A percentile compares a stretch with the other conserved stretches of the same genome.
Conservation (phyloP, 2,888 invertebrate genomes). For the Sepiola atlantica region DNA sequence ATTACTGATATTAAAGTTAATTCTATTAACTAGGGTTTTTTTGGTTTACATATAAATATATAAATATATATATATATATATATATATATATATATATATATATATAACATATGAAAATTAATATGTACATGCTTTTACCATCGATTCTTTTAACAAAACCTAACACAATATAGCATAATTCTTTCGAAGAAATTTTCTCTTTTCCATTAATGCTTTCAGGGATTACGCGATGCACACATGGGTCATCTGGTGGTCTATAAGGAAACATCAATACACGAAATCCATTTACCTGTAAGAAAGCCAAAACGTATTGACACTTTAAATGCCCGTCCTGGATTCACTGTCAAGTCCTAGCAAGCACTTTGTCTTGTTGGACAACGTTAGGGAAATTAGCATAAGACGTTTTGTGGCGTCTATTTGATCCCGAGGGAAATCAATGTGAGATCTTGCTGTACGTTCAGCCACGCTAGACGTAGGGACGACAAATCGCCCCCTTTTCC, state of each 20-base stretch:
- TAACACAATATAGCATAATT: neutral
- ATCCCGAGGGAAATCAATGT: neutral
- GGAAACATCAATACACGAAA: neutral
- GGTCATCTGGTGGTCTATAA: neutral
- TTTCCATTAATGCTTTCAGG: neutral
- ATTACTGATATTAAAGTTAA: too few relatives aligned
- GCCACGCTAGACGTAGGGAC: neutral
- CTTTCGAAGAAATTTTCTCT: neutral
- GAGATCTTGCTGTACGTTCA: neutral
- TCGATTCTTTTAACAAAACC: neutral
- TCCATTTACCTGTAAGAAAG: neutral
- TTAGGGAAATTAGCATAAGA: neutral
- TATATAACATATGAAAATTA: neutral
- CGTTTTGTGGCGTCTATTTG: neutral
- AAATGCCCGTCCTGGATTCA: neutral
- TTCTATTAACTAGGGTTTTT: too few relatives aligned
- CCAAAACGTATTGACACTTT: neutral
- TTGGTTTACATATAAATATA: too few relatives aligned
- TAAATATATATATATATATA: too few relatives aligned
- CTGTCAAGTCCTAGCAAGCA: neutral
- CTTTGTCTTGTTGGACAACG: neutral
- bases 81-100: too few relatives aligned
- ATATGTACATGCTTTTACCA: neutral
- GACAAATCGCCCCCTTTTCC: too few relatives aligned
- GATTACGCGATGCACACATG: neutral